Evolutionary conservation across 1,140 invertebrate species (phyloP).

Genomic region (Cepaea nemoralis): DNA sequence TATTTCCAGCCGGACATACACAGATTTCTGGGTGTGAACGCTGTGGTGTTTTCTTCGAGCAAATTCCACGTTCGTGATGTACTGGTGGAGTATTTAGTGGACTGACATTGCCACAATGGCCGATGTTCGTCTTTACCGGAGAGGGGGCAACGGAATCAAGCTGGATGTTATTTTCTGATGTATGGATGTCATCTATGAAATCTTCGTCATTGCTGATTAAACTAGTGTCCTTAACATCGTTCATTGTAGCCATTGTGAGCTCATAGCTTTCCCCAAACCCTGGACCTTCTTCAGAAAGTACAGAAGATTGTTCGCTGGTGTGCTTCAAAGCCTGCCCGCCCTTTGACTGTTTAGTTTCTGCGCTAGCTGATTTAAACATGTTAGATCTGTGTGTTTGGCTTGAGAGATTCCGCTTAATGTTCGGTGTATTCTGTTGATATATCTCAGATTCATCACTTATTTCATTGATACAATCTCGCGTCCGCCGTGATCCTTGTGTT

Average conservation of each 20-base stretch:
- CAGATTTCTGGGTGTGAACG: no score
- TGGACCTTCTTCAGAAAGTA: not conserved
- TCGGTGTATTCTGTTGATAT: not conserved
- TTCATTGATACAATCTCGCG: no score
- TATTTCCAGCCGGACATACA: no score
- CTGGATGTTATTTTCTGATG: not conserved
- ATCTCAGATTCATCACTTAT: not conserved
- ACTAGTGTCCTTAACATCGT: not conserved
- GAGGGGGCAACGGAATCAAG: not conserved
- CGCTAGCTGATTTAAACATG: not conserved
- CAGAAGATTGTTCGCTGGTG: not conserved
- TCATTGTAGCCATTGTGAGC: not conserved
- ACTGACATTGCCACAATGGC: no score
- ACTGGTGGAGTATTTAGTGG: no score
- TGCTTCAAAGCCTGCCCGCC: no score
- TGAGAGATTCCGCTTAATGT: not conserved
- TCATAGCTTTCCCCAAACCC: not conserved
- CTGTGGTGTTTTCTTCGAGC: no score
- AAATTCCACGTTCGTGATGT: no score
- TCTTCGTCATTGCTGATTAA: not conserved
- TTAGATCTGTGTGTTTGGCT: not conserved
- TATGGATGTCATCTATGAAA: not conserved
- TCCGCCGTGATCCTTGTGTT: no score
- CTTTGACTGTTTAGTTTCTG: no score
- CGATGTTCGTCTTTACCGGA: no score